A percentile compares a stretch with the other conserved stretches of the same genome.
Evolutionary conservation across 2,113 vertebrate species (phyloP).

Genomic region (Odocoileus hemionus): DNA sequence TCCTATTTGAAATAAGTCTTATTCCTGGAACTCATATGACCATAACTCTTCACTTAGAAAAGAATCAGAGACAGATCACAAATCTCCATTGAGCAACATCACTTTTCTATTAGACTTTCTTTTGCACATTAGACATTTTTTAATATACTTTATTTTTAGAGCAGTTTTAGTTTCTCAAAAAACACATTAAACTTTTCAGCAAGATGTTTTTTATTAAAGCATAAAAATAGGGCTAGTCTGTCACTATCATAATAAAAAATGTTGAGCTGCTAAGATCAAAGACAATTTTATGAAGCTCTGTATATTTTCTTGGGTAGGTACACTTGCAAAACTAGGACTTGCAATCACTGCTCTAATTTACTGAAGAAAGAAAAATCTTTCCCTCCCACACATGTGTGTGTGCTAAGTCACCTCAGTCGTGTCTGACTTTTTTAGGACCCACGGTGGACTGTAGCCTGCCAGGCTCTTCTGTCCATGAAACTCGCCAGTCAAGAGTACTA

Average conservation of each 20-base stretch:
- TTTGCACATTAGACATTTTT: not conserved
- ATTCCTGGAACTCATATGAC: not conserved
- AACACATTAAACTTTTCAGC: not conserved
- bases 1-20: not conserved
- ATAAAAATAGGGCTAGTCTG: not conserved
- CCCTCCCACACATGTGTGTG: not conserved
- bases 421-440: not conserved
- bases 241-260: not conserved
- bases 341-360: not conserved
- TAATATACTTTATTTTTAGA: not conserved
- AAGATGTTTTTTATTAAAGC: not conserved
- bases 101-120: not conserved
- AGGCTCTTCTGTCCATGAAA: not conserved
- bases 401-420: not conserved
- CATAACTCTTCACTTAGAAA: not conserved
- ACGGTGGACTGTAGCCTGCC: not conserved
- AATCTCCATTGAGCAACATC: not conserved
- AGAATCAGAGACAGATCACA: not conserved
- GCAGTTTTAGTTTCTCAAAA: not conserved
- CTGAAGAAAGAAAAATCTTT: not conserved
- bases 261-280: not conserved
- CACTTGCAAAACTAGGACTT: not conserved
- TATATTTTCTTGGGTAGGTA: not conserved
- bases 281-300: not conserved
- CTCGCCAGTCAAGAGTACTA: not conserved